Evolutionary conservation across 1,140 invertebrate genomes (phyloP), one percentile per base, ranked within the genome.

Genomic region (Cotesia chilonis): DNA sequence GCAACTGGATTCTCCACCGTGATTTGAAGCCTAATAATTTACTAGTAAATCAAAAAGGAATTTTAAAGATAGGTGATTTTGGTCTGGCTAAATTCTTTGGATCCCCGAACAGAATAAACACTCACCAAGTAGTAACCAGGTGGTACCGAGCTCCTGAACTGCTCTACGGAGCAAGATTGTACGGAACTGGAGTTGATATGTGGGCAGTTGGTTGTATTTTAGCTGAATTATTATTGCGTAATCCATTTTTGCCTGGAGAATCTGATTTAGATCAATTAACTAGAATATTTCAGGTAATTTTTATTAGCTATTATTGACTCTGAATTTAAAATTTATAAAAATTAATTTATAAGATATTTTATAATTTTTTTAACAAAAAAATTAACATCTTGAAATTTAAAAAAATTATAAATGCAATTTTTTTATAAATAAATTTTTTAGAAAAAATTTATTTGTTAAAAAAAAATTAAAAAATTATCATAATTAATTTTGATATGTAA

Each of bases 1-100:
- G 91, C 52, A 94, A 98, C 83, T 99, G 97, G 96, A 98, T 99
- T 79, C 87, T 99, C 35, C 98, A 99, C 83, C 91, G 98, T 82
- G 98, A 99, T 92, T 90, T 99, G 70, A 99, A 99, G 85, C 98
- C 98, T 7, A 99, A 99, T 84, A 99, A 99, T 89, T 91, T 99
- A 77, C 87, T 99, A 3, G 94, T 99, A 4, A 97, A 98, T 87
- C 90, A 91, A 63, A 90, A 94, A 80, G 98, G 98, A 3, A 89
- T 99, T 12, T 86, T 99, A 0, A 99, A 99, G 88, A 94, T 98
- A 77, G 97, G 96, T 76, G 98, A 99, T 93, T 99, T 99, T 91
- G 98, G 98, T 81, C 88, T 99, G 69, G 98, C 98, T 1, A 98
- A 98, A 84, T 94, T 95, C 81, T 99, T 92, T 90, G 98, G 97